Conservation (phyloP, 2,888 invertebrate genomes). For the Melikaiella ostensackeni region DNA sequence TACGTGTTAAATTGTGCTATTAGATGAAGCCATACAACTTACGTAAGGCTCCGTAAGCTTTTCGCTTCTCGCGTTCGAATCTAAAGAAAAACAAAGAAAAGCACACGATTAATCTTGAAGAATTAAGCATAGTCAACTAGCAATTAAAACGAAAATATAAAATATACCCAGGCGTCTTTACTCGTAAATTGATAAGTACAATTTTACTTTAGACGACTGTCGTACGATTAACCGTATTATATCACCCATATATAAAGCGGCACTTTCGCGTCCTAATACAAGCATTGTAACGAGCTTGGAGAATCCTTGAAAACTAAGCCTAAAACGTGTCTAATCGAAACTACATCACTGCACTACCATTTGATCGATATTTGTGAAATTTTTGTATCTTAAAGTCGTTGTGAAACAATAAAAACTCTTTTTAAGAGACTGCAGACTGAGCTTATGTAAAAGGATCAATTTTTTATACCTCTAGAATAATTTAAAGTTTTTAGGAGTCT, state of each 20-base stretch:
- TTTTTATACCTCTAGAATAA: background rate
- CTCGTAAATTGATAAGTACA: slow-evolving; percentile 36
- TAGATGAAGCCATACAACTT: slow-evolving; percentile 62
- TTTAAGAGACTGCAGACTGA: background rate
- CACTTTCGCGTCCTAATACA: background rate
- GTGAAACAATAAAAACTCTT: background rate
- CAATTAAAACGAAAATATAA: slow-evolving; percentile 49
- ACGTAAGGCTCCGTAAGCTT: slow-evolving; percentile 64
- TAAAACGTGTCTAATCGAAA: background rate
- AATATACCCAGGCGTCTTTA: slow-evolving; percentile 30
- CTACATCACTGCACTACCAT: background rate
- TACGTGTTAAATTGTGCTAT: slow-evolving; percentile 71
- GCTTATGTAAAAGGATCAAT: background rate
- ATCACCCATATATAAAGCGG: slow-evolving; percentile 17
- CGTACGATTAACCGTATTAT: slow-evolving; percentile 15
- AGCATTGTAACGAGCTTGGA: slow-evolving; percentile 4
- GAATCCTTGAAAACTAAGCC: background rate
- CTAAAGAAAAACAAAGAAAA: slow-evolving; percentile 52
- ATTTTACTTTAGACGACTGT: slow-evolving; percentile 27
- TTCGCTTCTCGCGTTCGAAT: slow-evolving; percentile 61
- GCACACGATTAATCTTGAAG: slow-evolving; percentile 55
- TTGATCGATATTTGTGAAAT: background rate
- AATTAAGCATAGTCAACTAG: slow-evolving; percentile 57
- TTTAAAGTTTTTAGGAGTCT: background rate
- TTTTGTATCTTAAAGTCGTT: background rate